Evolutionary conservation across 2,888 invertebrate genomes (phyloP), one percentile per base, ranked within the genome.

Genomic region (Acleris emargana): DNA sequence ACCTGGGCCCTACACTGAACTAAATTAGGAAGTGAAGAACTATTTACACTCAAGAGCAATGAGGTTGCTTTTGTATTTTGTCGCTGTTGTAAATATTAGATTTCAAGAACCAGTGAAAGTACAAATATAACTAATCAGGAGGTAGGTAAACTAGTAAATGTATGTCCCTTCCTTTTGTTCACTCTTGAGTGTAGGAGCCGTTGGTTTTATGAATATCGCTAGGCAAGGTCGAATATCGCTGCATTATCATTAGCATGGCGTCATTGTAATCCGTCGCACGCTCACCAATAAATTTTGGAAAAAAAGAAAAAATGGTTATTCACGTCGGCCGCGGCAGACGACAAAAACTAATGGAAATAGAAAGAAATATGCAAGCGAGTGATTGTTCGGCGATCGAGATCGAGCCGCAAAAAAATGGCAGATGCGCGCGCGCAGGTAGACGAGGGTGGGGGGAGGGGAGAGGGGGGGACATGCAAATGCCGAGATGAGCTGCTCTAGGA

Each of bases 401-500:
- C 32, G 73, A 57, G 70, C 67, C 60, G 54, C 64, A 58, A 71
- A 76, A 78, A 77, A 80, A 78, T 69, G 68, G 74, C 83, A 82
- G 85, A 82, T 85, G 86, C 80, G 78, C 71, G 72, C 68, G 79
- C 80, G 82, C 87, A 84, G 85, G 86, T 86, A 86, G 79, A 73
- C 32, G 72, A 68, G 45, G 50, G 54, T 20, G 49, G 42, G 70
- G 45, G 25, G 52, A 18, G 58, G 18, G 38, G 42, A 54, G 55
- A 25, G 69, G 71, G 58, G 58, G 50, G 42, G 79, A 28, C 83
- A 84, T 82, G 83, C 84, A 81, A 81, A 81, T 83, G 69, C 55
- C 50, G 49, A 61, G 55, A 57, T 58, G 54, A 55, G 49, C 50
- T 6, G 22, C 38, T 64, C 59, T 66, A 61, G 55, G 64, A 59